Percentiles rank a stretch among this genome's conserved stretches.
Conservation (phyloP, 2,113 vertebrate genomes). For the Cinclus cinclus region DNA sequence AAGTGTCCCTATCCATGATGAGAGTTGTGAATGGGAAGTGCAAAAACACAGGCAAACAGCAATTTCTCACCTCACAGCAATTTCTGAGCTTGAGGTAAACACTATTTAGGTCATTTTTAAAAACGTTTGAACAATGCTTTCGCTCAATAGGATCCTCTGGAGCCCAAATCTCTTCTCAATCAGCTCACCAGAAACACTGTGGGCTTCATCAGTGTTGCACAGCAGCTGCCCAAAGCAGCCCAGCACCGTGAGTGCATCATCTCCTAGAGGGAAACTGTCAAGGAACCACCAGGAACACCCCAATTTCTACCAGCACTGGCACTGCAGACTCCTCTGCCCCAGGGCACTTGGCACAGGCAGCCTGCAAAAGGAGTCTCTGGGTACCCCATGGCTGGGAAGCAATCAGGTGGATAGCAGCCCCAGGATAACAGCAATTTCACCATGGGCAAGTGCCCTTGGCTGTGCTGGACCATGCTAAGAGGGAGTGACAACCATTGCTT, state of each 20-base stretch:
- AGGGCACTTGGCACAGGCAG: neutral
- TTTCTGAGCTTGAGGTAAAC: neutral
- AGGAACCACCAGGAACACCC: neutral
- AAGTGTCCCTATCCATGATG: neutral
- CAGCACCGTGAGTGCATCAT: neutral
- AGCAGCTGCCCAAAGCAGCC: neutral
- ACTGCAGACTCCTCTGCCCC: neutral
- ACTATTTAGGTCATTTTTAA: neutral
- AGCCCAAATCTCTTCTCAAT: neutral
- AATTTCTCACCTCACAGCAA: neutral
- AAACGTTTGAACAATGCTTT: neutral
- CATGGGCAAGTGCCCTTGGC: neutral
- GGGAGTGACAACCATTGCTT: neutral
- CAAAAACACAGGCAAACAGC: neutral
- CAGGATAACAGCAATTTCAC: neutral
- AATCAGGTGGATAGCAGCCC: neutral
- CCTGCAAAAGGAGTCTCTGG: accelerated
- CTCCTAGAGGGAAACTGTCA: neutral
- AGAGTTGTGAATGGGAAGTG: neutral
- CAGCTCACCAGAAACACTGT: neutral
- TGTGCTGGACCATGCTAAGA: neutral
- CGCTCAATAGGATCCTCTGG: neutral
- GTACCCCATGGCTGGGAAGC: neutral
- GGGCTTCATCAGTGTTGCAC: neutral
- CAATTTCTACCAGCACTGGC: neutral